Evolutionary conservation across 2,888 invertebrate species (phyloP), one percentile per base, ranked within the genome.

Genomic region (Leptura quadrifasciata): DNA sequence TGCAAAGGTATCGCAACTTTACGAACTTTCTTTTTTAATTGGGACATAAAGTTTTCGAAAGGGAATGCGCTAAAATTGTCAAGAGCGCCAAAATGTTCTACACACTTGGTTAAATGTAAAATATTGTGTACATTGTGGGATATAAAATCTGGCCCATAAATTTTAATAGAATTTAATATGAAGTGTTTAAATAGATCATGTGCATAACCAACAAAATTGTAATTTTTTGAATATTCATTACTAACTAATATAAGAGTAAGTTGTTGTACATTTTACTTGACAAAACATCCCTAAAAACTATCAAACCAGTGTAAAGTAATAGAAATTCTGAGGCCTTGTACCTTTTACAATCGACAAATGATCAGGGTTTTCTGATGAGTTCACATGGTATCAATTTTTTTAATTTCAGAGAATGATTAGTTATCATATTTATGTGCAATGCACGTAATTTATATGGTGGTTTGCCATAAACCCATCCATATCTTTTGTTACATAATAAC

Each of bases 271-370:
- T 27, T 69, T 64, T 75, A 12, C 17, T 31, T 21, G 67, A 27
- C 27, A 76, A 27, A 47, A 63, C 17, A n/a, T 72, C 72, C 39
- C 31, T 65, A 67, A 78, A 78, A 57, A 77, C 69, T 57, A 77
- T 58, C 15, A 64, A n/a, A n/a, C n/a, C n/a, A n/a, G n/a, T n/a
- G n/a, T n/a, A n/a, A n/a, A n/a, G n/a, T n/a, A n/a, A n/a, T 18
- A 21, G 75, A 71, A 78, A 78, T 67, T 78, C 78, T 60, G 75
- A 73, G 10, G 78, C 78, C 65, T 78, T 73, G 31, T 74, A 78
- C 39, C 75, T 60, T 61, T 78, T 78, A 65, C 75, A 78, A 0
- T 78, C 78, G 55, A 58, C 18, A 24, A 75, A 31, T 17, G 74
- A 24, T 21, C 75, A 39, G 12, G 77, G 31, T 52, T 78, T 78